Evolutionary conservation across 2,888 invertebrate species (phyloP), one percentile per base, ranked within the genome.

Genomic region (Ochropleura leucogaster): DNA sequence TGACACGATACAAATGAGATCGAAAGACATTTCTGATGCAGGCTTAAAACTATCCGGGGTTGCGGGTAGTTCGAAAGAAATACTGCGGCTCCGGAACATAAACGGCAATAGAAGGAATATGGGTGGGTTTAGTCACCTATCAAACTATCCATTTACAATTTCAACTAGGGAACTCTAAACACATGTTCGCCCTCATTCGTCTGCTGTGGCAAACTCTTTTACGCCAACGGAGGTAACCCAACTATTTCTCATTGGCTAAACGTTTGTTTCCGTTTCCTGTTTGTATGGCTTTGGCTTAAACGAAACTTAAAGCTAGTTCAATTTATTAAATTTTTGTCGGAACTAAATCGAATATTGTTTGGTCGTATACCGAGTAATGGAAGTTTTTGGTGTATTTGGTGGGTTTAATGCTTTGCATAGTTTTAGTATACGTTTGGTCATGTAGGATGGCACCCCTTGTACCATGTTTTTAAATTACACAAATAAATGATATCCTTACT

Each of bases 241-340:
- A 75, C 82, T 77, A 82, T 85, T 85, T 80, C 72, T 80, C 78
- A 82, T 84, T 77, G 87, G 79, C 69, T 87, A 68, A 81, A 85
- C 82, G 68, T 66, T 74, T 80, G 74, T 69, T 84, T 87, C 77
- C 87, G 66, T 63, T 83, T 85, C 77, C 84, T 85, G 81, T 80
- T 86, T 85, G 77, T 81, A 68, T 59, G 78, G 72, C 68, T 78
- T 80, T 80, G 65, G 86, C 84, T 83, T 78, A 80, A 72, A 65
- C 55, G 72, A 85, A 79, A 72, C 79, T 85, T 79, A 82, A 72
- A 82, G 57, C 64, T 66, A 57, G 49, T 82, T 76, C 83, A 60
- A 77, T 85, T 84, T 79, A 83, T 84, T 59, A 67, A 71, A 80
- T 72, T 68, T 85, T 87, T 67, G 76, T 87, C 84, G 76, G 76